A percentile compares a stretch with the other conserved stretches of the same genome.
These are phyloP conservation scores for Bovichtus variegatus DNA, from an alignment of 2,797 vertebrate species.

Conservation along the genomic window DNA sequence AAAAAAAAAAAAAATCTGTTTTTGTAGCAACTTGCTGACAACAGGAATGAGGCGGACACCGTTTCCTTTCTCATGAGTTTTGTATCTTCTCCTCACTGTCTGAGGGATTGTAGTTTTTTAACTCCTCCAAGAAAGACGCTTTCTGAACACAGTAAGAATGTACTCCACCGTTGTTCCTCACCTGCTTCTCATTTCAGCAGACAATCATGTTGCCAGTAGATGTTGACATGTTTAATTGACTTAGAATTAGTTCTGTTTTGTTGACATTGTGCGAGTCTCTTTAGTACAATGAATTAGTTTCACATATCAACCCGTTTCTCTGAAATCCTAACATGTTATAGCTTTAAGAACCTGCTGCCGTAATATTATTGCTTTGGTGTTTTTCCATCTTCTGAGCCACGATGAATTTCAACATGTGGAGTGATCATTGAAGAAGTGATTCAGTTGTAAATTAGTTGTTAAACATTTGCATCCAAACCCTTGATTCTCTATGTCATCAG, in stretches of 20 bases:
- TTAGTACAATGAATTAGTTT: constrained; percentile 53
- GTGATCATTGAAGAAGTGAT: constrained; percentile 55
- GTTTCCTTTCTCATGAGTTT: constrained; percentile 81
- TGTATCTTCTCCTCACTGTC: constrained; percentile 86
- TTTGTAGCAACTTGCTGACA: constrained; percentile 70
- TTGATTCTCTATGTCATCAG: constrained; percentile 42
- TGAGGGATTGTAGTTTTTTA: constrained; percentile 85
- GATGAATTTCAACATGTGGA: constrained; percentile 49
- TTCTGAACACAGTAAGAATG: constrained; percentile 72
- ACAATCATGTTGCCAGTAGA: constrained; percentile 74
- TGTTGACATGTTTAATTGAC: constrained; percentile 44
- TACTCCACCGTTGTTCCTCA: constrained; percentile 64
- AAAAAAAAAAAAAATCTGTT: constrained; percentile 64
- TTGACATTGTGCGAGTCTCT: constrained; percentile 40
- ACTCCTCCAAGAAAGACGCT: constrained; percentile 54
- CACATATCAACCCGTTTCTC: constrained; percentile 40
- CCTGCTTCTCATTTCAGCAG: constrained; percentile 60
- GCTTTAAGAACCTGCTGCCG: constrained; percentile 72
- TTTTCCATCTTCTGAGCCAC: constrained; percentile 67
- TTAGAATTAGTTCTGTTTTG: constrained; percentile 41
- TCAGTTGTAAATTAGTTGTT: constrained; percentile 58
- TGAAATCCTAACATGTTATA: constrained; percentile 62
- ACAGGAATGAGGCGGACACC: constrained; percentile 44
- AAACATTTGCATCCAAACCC: constrained; percentile 51
- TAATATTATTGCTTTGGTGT: constrained; percentile 57